Base-by-base conservation (phyloP, 2,888 invertebrate genomes). In the Abscondita cerata region DNA sequence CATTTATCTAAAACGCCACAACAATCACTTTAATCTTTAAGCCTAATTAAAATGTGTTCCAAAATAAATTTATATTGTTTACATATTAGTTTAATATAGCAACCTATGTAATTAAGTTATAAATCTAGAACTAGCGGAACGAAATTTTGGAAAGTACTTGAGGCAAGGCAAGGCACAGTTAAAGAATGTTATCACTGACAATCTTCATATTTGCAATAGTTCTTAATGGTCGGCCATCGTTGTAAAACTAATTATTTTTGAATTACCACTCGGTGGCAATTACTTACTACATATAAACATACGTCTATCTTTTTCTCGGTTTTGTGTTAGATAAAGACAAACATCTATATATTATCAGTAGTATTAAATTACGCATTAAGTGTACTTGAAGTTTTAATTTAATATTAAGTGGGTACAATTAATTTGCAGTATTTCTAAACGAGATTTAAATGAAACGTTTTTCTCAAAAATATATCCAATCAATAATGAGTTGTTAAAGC, bases 71-170 rank as follows among this genome's bases (percentile, higher is more conserved):
- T 6, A 31, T 12, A 36, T 25, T 25, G 25, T 25, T 25, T 25
- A 25, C 6, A 9, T n/a, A 6, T 36, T 36, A 16, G 6, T 8
- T 46, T 46, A 46, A 46, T 15, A 16, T 46, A 16, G 46, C n/a
- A 46, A 46, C 46, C 6, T 36, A 25, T 25, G 25, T 25, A 56
- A 56, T 56, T 56, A 56, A 59, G 52, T 52, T 52, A 51, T 51
- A 65, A 57, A 62, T 62, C 46, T 48, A 48, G 44, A 20, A 61
- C 64, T 68, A 59, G 68, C 68, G 68, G 66, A 66, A 68, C 66
- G 68, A 59, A 63, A 68, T 68, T 68, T 68, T 68, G 65, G 68
- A 68, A 68, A 68, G 68, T 65, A 65, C 66, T 64, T 52, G 47
- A 60, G 58, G 65, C 64, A 61, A 56, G 57, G 60, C 55, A 59